A percentile compares a stretch with the other conserved stretches of the same genome.
These are phyloP conservation scores for Saccostrea glomerata DNA, from an alignment of 1,140 invertebrate species.

Conservation along the genomic window DNA sequence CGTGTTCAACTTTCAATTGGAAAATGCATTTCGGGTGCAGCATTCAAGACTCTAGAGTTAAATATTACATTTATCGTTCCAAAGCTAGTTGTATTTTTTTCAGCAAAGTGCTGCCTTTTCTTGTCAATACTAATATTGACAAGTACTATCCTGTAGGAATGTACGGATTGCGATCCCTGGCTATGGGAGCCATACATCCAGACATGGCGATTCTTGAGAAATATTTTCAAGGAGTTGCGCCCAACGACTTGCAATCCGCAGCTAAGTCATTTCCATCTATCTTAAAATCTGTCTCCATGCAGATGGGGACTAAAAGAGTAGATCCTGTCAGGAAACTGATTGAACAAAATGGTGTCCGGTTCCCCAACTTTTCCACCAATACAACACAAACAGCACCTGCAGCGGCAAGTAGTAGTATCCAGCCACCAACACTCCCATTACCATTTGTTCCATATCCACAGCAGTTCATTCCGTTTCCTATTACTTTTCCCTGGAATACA, in stretches of 20 bases:
- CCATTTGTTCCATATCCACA: not conserved
- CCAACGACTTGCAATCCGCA: not conserved
- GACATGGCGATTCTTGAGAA: conserved; percentile 21
- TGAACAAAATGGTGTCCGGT: not conserved
- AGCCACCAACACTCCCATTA: not conserved
- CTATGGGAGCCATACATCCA: conserved; percentile 14
- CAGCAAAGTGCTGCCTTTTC: not conserved
- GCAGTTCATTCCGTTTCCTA: not conserved
- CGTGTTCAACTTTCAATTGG: no score
- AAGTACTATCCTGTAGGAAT: conserved; percentile 5
- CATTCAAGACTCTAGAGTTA: no score
- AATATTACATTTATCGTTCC: no score
- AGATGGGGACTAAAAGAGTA: not conserved
- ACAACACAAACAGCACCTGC: not conserved
- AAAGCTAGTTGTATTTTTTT: no score
- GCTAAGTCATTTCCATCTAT: not conserved
- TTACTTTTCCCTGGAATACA: not conserved
- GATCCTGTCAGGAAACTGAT: conserved; percentile 21
- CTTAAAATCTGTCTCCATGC: not conserved
- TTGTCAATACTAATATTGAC: conserved; percentile 1
- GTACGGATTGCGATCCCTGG: conserved; percentile 3
- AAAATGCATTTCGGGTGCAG: no score
- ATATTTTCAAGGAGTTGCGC: not conserved
- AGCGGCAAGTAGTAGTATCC: not conserved
- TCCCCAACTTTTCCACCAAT: not conserved